Evolutionary conservation across 2,797 vertebrate species (phyloP).

Genomic region (Podarcis lilfordi): DNA sequence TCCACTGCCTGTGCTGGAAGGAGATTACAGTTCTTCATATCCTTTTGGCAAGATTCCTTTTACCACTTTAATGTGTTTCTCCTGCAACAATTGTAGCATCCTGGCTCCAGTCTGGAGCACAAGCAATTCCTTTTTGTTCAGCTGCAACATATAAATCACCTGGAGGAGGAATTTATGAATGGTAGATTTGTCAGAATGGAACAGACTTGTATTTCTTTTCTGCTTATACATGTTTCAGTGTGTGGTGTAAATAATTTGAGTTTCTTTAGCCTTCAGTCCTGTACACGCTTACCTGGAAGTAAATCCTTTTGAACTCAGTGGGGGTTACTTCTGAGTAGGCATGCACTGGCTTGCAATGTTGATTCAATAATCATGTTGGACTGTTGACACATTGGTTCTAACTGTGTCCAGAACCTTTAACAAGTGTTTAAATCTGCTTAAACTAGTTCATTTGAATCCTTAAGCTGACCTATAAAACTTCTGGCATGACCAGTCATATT

Average conservation of each 20-base stretch:
- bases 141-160: constrained; percentile 22
- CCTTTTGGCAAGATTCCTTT: constrained; percentile 28
- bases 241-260: not conserved
- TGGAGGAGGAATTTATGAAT: constrained; percentile 23
- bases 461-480: not conserved
- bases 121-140: constrained; percentile 21
- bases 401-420: not conserved
- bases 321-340: too few relatives aligned
- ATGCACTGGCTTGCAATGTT: too few relatives aligned
- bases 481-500: not conserved
- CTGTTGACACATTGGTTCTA: not conserved
- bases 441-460: not conserved
- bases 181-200: not conserved
- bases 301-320: not conserved
- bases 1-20: constrained; percentile 4
- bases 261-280: not conserved
- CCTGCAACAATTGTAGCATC: constrained; percentile 24
- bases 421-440: not conserved
- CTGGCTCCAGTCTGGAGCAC: constrained; percentile 21
- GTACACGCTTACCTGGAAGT: not conserved
- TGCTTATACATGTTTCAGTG: constrained; percentile 37
- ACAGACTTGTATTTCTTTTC: constrained; percentile 15
- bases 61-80: constrained; percentile 32
- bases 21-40: constrained; percentile 20
- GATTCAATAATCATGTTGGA: not conserved